Conservation (phyloP, 2,888 invertebrate species). For the Zootermopsis nevadensis region DNA sequence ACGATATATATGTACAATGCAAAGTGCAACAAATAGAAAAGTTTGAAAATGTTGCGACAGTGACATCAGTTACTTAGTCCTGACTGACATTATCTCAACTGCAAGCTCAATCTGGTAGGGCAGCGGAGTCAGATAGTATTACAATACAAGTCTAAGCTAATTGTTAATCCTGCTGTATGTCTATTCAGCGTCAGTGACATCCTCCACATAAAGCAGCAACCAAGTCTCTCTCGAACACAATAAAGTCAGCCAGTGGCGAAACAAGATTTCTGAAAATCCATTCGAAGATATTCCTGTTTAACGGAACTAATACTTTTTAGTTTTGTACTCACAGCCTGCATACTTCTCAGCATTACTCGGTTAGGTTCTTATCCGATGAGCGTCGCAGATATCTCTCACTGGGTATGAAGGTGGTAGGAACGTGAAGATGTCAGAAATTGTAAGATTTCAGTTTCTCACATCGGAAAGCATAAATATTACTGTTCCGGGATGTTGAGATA, state of each 20-base stretch:
- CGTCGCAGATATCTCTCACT: no score
- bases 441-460: no score
- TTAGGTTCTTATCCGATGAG: no score
- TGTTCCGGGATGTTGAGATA: no score
- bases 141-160: constrained; percentile 27
- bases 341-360: no score
- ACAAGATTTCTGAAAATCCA: neutral
- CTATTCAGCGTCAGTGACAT: neutral
- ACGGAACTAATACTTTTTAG: no score
- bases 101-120: neutral
- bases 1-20: neutral
- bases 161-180: constrained; percentile 34
- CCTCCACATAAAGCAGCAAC: neutral
- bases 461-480: no score
- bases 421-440: no score
- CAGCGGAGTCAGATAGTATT: constrained; percentile 10
- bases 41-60: neutral
- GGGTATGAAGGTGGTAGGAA: no score
- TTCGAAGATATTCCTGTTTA: neutral
- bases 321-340: no score
- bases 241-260: neutral
- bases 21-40: neutral
- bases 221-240: neutral
- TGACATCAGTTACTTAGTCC: neutral
- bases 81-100: neutral